Base-by-base conservation (phyloP, 2,113 vertebrate species). In the Cranoglanis bouderius region DNA sequence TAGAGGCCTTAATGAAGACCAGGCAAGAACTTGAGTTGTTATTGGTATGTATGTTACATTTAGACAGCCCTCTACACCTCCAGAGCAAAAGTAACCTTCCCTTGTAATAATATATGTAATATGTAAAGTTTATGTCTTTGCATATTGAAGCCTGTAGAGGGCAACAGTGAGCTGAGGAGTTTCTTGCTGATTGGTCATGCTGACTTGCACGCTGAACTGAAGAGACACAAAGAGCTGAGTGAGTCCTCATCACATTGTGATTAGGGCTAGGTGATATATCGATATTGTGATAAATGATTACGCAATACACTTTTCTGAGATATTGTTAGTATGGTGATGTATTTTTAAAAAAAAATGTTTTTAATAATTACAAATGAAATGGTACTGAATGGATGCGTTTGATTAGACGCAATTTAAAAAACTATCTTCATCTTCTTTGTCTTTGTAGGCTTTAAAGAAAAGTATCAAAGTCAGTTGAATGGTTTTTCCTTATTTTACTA, bases 101-200 rank as follows among this genome's bases (percentile, higher is more conserved):
- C 26, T 51, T 80, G 77, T 21, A 18, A 14, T 53, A 80, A 53
- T 21, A 32, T 2, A 57, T 38, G 4, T 38, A 38, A 12, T 14
- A 26, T 14, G 35, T 67, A 26, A 67, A 35, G 9, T 63, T 8
- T 82, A 43, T 43, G 9, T 89, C 9, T 18, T 78, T 74, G 32
- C n/a, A 59, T 57, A 80, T 72, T 91, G 87, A 87, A 97, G 97
- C 95, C 97, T 96, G 94, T 96, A 95, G 96, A 97, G 95, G 95
- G 96, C 97, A 97, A 94, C 90, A 96, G 93, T 94, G 96, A 98
- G 96, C 96, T 98, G 94, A 95, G 92, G 91, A 94, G 90, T 59
- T 88, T 96, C 82, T 77, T 89, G 87, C 90, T 90, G 0, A 61
- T 59, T 77, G 81, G 82, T 0, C 80, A 93, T 40, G 46, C 91